phyloP scores from a whole-genome alignment of 2,888 invertebrate species.

The Agriotes lineatus region DNA sequence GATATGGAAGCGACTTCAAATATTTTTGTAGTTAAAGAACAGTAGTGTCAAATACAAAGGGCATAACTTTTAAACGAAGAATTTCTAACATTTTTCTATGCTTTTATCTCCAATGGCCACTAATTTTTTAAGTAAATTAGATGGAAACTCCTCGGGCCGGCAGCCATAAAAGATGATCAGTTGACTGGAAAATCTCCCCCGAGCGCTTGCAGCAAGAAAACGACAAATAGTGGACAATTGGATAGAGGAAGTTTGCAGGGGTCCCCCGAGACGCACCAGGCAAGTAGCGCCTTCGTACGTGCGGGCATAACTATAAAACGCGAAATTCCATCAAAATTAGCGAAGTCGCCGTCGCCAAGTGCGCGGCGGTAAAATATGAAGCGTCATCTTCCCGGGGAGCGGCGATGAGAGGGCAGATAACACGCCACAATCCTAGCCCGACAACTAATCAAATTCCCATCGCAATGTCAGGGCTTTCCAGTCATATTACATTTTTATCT shows the following conservation, averaged over 20 bases:
- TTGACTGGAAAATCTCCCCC: slow-evolving; percentile 4
- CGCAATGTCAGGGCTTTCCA: slow-evolving; percentile 59
- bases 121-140: slow-evolving; percentile 7
- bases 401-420: slow-evolving; percentile 37
- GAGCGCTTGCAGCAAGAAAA: not conserved
- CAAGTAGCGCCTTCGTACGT: not conserved
- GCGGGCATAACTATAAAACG: not conserved
- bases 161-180: slow-evolving; percentile 1
- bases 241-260: not conserved
- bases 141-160: not conserved
- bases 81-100: too few relatives aligned
- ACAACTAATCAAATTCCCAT: slow-evolving; percentile 55
- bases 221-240: slow-evolving; percentile 9
- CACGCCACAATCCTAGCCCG: slow-evolving; percentile 37
- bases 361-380: slow-evolving; percentile 37
- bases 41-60: too few relatives aligned
- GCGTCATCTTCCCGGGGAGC: slow-evolving; percentile 25
- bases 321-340: slow-evolving; percentile 32
- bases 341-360: slow-evolving; percentile 27
- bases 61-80: too few relatives aligned
- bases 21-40: too few relatives aligned
- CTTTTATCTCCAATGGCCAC: not conserved
- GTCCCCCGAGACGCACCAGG: not conserved
- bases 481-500: slow-evolving; percentile 64
- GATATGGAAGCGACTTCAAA: too few relatives aligned